Conservation (phyloP, 2,888 invertebrate species). For the Sicus ferrugineus region DNA sequence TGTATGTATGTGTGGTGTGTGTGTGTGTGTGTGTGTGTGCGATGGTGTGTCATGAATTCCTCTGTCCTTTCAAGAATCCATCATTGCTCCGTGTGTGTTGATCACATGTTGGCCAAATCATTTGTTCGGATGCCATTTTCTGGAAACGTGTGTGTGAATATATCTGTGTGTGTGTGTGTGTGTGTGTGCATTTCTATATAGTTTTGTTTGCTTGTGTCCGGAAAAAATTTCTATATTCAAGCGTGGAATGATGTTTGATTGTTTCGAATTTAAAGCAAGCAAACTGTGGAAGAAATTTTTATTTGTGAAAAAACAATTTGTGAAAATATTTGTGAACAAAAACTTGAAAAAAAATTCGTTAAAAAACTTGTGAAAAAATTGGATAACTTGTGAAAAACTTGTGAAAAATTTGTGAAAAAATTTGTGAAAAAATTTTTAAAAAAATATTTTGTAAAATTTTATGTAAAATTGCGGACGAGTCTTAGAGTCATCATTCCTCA, state of each 20-base stretch:
- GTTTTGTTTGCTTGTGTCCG: neutral
- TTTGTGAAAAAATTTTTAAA: too few relatives aligned
- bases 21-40: neutral
- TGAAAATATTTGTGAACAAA: neutral
- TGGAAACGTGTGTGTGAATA: neutral
- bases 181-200: neutral
- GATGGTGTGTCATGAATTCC: neutral
- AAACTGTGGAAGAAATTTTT: neutral
- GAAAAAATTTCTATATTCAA: too few relatives aligned
- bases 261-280: too few relatives aligned
- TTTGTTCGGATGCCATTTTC: neutral
- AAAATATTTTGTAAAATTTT: too few relatives aligned
- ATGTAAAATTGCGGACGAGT: too few relatives aligned
- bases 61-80: neutral
- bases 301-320: too few relatives aligned
- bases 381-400: too few relatives aligned
- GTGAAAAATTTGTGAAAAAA: too few relatives aligned
- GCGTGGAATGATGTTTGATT: neutral
- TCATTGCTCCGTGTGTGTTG: slow-evolving; percentile 5
- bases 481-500: too few relatives aligned
- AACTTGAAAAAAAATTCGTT: too few relatives aligned
- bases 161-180: neutral
- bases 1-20: neutral
- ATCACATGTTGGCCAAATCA: neutral
- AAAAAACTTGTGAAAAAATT: too few relatives aligned